Percentiles rank a stretch among this genome's conserved stretches.
Evolutionary conservation across 2,888 invertebrate species (phyloP).

Genomic region (Brachyptera risi): DNA sequence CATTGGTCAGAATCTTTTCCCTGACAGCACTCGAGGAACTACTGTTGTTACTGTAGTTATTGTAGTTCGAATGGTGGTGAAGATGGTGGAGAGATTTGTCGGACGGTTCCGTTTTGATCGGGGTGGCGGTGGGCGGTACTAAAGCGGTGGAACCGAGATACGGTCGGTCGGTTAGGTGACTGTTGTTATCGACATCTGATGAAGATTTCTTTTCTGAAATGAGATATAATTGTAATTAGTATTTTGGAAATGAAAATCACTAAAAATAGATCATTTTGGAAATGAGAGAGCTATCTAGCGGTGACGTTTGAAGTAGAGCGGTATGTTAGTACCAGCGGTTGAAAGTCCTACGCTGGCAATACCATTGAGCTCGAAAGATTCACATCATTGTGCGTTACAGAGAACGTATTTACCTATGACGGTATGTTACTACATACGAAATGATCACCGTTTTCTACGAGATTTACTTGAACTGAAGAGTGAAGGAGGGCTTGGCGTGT

Average conservation of each 20-base stretch:
- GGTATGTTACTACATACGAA: no score
- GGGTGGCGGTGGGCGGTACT: slow-evolving; percentile 47
- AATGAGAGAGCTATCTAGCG: no score
- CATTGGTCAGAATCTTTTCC: not conserved
- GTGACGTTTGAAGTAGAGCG: no score
- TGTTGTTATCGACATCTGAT: slow-evolving; percentile 34
- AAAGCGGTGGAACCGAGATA: slow-evolving; percentile 57
- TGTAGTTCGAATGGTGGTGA: slow-evolving; percentile 23
- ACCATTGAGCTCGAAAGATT: no score
- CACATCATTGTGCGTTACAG: no score
- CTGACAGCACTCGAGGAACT: not conserved
- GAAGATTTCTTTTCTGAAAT: slow-evolving; percentile 23
- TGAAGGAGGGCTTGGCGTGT: no score
- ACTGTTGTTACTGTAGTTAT: slow-evolving; percentile 8
- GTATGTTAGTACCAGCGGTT: no score
- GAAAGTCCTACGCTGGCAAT: no score
- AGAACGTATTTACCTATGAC: no score
- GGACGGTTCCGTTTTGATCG: slow-evolving; percentile 29
- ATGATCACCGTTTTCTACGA: no score
- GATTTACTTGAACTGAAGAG: no score
- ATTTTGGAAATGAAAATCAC: not conserved
- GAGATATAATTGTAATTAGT: not conserved
- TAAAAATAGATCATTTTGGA: not conserved
- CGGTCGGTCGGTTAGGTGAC: slow-evolving; percentile 42
- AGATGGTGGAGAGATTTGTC: slow-evolving; percentile 19